Conservation (phyloP, 2,797 vertebrate genomes). For the Nyctibius grandis region DNA sequence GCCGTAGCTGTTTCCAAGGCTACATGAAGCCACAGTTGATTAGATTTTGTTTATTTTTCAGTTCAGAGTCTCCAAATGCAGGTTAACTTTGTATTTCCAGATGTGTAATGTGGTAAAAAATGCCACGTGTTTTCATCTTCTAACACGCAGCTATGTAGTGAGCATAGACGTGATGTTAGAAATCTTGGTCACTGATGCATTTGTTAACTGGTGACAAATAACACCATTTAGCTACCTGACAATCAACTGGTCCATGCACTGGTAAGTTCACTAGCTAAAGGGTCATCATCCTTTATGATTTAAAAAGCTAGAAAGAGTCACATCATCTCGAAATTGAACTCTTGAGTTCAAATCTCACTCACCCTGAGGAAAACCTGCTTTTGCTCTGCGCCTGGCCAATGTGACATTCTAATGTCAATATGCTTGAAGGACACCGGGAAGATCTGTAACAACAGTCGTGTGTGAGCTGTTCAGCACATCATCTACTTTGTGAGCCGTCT, state of each 20-base stretch:
- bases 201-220: neutral
- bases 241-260: neutral
- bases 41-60: constrained; percentile 39
- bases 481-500: neutral
- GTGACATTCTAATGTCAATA: neutral
- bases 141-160: neutral
- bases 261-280: neutral
- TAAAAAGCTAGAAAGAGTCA: neutral
- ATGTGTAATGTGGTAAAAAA: constrained; percentile 12
- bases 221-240: neutral
- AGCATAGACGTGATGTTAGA: neutral
- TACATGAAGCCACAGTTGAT: neutral
- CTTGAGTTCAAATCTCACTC: neutral
- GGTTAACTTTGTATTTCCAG: constrained; percentile 32
- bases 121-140: neutral
- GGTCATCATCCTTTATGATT: neutral
- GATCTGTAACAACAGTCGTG: neutral
- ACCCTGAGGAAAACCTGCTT: neutral
- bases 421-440: neutral
- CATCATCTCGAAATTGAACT: neutral
- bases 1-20: neutral
- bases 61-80: neutral
- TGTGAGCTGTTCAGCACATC: neutral
- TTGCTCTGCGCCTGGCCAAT: neutral
- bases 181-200: neutral